Conservation (phyloP, 2,797 vertebrate genomes). For the Kryptolebias ocellatus region DNA sequence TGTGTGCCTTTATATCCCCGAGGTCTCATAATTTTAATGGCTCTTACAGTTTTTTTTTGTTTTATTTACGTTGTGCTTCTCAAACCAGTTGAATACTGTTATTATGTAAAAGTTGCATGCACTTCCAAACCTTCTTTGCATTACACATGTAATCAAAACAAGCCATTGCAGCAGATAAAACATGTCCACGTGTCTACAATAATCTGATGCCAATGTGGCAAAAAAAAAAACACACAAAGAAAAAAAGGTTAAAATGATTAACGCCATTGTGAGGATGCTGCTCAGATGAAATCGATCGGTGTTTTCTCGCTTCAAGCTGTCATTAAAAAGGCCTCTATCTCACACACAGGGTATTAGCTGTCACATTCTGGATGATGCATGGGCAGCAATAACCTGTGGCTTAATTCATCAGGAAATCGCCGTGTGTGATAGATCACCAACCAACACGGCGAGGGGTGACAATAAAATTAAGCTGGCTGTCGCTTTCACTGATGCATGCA, state of each 20-base stretch:
- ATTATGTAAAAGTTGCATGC: background rate
- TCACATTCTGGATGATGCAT: slow-evolving; percentile 64
- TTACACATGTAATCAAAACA: slow-evolving; percentile 13
- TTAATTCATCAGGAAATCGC: slow-evolving; percentile 53
- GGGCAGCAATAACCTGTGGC: slow-evolving; percentile 63
- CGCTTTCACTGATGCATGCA: slow-evolving; percentile 34
- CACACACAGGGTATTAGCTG: slow-evolving; percentile 42
- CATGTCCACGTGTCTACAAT: background rate
- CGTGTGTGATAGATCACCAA: slow-evolving; percentile 52
- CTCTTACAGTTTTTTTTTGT: background rate
- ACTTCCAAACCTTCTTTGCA: background rate
- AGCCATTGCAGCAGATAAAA: slow-evolving; percentile 10
- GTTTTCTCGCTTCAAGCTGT: slow-evolving; percentile 37
- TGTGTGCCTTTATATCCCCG: too few species aligned
- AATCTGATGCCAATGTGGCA: background rate
- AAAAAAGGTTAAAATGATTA: slow-evolving; percentile 34
- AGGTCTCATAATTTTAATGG: too few species aligned
- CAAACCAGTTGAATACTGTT: background rate
- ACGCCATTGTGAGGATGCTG: slow-evolving; percentile 4
- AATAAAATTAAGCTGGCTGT: slow-evolving; percentile 54
- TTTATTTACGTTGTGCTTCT: too few species aligned
- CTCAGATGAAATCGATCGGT: slow-evolving; percentile 26
- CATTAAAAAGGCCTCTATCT: slow-evolving; percentile 52
- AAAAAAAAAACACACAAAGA: background rate
- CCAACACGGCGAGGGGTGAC: slow-evolving; percentile 30